These are phyloP conservation scores for Poeciliopsis occidentalis DNA, from an alignment of 2,113 vertebrate species.

Conservation along the genomic window DNA sequence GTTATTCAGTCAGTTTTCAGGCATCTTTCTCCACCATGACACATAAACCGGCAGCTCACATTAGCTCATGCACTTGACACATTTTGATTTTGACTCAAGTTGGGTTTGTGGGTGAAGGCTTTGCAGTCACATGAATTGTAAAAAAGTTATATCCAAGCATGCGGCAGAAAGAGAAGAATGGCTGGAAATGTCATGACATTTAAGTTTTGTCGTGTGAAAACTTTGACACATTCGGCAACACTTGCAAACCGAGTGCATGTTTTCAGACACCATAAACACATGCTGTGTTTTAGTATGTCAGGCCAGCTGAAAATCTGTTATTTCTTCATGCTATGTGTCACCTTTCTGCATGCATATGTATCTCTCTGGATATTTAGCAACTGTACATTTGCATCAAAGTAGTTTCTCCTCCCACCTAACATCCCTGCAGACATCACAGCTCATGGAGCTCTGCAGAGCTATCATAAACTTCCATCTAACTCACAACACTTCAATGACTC, in stretches of 20 bases:
- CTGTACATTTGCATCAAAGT: conserved; percentile 21
- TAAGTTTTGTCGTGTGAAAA: neutral
- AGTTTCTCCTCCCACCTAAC: conserved; percentile 4
- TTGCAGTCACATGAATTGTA: neutral
- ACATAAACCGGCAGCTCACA: no score
- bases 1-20: no score
- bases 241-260: no score
- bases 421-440: conserved; percentile 38
- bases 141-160: neutral
- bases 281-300: conserved; percentile 19
- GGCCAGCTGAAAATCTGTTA: conserved; percentile 29
- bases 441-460: conserved; percentile 14
- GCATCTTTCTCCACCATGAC: no score
- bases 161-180: neutral
- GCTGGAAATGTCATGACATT: neutral
- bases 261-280: conserved; percentile 7
- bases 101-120: neutral
- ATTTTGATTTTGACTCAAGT: neutral
- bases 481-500: conserved; percentile 49
- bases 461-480: conserved; percentile 23
- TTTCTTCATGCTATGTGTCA: neutral
- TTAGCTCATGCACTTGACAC: neutral
- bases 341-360: neutral
- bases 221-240: no score
- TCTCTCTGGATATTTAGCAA: conserved; percentile 1